A percentile compares a stretch with the other conserved stretches of the same genome.
phyloP scores from a whole-genome alignment of 2,113 vertebrate species.

The Nothobranchius kuhntae region DNA sequence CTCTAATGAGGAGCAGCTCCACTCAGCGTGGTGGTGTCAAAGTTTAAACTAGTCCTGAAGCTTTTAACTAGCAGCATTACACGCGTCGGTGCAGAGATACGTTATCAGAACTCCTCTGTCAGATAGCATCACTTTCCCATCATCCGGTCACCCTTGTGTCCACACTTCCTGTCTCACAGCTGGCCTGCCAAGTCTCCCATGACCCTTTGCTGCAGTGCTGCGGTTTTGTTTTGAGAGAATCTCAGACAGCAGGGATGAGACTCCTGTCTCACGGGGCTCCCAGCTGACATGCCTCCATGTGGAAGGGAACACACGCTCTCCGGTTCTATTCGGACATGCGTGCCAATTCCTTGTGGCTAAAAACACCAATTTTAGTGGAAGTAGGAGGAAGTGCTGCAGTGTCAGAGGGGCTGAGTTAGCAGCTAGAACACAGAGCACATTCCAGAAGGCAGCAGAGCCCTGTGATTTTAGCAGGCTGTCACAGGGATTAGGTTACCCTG shows the following conservation, averaged over 20 bases:
- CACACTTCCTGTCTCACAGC: constrained; percentile 77
- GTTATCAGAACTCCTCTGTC: constrained; percentile 49
- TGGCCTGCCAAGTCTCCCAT: constrained; percentile 73
- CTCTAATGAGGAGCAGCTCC: constrained; percentile 2
- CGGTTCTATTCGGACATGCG: not conserved
- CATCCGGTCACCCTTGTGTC: constrained; percentile 68
- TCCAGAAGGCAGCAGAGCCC: constrained; percentile 73
- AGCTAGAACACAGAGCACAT: constrained; percentile 71
- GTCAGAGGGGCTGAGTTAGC: constrained; percentile 67
- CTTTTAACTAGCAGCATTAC: constrained; percentile 37
- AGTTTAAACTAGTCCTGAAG: constrained; percentile 13
- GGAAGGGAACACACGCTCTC: constrained; percentile 13
- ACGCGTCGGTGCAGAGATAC: constrained; percentile 44
- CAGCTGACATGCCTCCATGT: constrained; percentile 20
- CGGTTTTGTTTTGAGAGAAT: constrained; percentile 71
- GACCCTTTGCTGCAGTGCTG: constrained; percentile 70
- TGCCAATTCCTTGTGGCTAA: constrained; percentile 31
- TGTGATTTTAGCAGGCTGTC: constrained; percentile 80
- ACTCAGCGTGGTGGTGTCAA: not conserved
- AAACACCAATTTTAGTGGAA: constrained; percentile 58
- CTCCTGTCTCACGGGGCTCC: constrained; percentile 49
- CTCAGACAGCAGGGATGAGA: constrained; percentile 62
- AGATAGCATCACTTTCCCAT: constrained; percentile 74
- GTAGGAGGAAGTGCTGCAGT: constrained; percentile 59
- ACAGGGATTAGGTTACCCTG: constrained; percentile 77